These are phyloP conservation scores for Ctenochaetus hawaiiensis DNA, from an alignment of 2,797 vertebrate species.

Conservation along the genomic window DNA sequence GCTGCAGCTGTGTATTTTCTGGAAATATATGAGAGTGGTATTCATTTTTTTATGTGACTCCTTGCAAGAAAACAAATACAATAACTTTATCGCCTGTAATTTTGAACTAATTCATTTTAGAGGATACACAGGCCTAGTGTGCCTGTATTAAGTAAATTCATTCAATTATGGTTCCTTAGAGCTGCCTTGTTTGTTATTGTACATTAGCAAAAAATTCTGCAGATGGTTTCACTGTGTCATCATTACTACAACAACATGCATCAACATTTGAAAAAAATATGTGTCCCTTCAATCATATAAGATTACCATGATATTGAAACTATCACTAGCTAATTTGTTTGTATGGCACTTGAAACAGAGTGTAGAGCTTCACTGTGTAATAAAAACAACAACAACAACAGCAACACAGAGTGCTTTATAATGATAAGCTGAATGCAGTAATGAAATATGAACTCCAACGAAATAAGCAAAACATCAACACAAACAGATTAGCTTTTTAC, in stretches of 20 bases:
- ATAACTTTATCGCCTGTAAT: not conserved
- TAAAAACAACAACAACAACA: not conserved
- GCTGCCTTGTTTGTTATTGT: not conserved
- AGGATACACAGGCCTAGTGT: not conserved
- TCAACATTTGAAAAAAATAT: not conserved
- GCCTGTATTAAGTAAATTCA: not conserved
- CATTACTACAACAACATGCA: too few relatives aligned
- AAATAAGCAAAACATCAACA: constrained; percentile 29
- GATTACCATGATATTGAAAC: not conserved
- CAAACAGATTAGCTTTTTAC: constrained; percentile 38
- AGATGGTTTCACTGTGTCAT: constrained; percentile 1
- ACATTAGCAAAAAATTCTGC: not conserved
- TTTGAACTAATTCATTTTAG: not conserved
- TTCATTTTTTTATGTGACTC: not conserved
- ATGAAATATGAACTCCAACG: constrained; percentile 42
- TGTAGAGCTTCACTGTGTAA: constrained; percentile 6
- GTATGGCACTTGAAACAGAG: not conserved
- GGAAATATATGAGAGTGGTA: not conserved
- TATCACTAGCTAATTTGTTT: not conserved
- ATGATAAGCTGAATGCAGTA: constrained; percentile 11
- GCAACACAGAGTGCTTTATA: constrained; percentile 17
- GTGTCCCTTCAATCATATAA: not conserved
- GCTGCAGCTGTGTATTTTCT: not conserved
- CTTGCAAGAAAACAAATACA: not conserved
- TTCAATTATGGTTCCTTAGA: not conserved